These are phyloP conservation scores for Sphenodon punctatus DNA, from an alignment of 2,797 vertebrate genomes.

Conservation along the genomic window DNA sequence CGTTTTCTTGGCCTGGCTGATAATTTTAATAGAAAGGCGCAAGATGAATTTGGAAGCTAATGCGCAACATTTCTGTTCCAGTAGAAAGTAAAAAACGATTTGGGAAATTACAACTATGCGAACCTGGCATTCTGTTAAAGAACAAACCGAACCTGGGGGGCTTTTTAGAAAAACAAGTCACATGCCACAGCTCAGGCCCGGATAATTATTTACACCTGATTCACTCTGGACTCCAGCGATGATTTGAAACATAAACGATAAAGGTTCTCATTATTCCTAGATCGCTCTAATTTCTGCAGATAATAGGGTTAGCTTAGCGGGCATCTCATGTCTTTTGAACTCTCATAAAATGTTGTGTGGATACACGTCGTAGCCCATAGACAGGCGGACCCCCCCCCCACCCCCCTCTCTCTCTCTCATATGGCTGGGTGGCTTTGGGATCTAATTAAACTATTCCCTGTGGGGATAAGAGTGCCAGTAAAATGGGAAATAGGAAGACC, in stretches of 20 bases:
- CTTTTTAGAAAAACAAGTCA: constrained; percentile 6
- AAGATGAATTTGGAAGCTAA: not conserved
- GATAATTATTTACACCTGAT: constrained; percentile 66
- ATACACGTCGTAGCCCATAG: not conserved
- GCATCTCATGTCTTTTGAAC: not conserved
- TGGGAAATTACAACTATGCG: constrained; percentile 46
- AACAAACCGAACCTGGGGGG: constrained; percentile 32
- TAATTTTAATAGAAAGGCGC: not conserved
- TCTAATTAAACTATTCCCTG: constrained; percentile 49
- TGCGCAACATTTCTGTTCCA: not conserved
- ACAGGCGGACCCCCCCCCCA: not conserved
- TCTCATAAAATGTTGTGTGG: not conserved
- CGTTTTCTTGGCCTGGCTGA: not conserved
- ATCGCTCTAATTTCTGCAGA: not conserved
- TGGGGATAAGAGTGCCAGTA: constrained; percentile 33
- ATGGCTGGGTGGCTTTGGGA: too few species aligned
- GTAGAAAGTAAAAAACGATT: not conserved
- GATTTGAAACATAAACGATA: constrained; percentile 49
- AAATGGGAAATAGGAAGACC: constrained; percentile 47
- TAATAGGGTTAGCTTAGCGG: not conserved
- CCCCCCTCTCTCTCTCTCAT: not conserved
- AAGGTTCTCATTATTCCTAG: constrained; percentile 60
- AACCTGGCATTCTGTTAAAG: constrained; percentile 44
- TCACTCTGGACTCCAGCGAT: constrained; percentile 17
- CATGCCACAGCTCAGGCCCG: constrained; percentile 33